phyloP scores from a whole-genome alignment of 2,888 invertebrate species.

The Camponotus fellah region DNA sequence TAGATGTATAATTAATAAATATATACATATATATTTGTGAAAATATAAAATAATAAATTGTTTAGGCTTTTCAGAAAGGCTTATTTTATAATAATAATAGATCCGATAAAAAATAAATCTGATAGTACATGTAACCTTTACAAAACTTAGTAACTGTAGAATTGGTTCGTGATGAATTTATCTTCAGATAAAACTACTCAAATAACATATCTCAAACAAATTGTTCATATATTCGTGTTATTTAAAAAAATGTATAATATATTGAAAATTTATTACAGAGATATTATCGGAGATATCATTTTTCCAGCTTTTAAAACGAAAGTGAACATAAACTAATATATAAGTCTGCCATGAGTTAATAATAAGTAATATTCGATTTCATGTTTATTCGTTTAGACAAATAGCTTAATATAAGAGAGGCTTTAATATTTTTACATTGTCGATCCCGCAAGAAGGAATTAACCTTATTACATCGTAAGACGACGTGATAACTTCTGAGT shows the following conservation, averaged over 20 bases:
- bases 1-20: not conserved
- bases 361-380: conserved; percentile 40
- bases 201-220: not conserved
- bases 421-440: conserved; percentile 34
- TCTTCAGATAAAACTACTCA: not conserved
- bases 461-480: conserved; percentile 50
- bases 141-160: conserved; percentile 5
- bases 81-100: not conserved
- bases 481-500: conserved; percentile 34
- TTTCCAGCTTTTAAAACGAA: not conserved
- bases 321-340: conserved; percentile 5
- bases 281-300: not conserved
- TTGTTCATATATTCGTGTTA: not conserved
- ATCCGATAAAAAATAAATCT: not conserved
- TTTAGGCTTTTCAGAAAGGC: no score
- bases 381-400: conserved; percentile 32
- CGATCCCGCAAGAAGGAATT: conserved; percentile 30
- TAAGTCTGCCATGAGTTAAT: conserved; percentile 1
- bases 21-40: not conserved
- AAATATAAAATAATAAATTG: not conserved
- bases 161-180: not conserved
- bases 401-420: conserved; percentile 12
- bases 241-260: not conserved
- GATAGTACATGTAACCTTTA: not conserved
- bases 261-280: not conserved